Evolutionary conservation across 2,888 invertebrate genomes (phyloP).

Genomic region (Carpatolechia fugitivella): DNA sequence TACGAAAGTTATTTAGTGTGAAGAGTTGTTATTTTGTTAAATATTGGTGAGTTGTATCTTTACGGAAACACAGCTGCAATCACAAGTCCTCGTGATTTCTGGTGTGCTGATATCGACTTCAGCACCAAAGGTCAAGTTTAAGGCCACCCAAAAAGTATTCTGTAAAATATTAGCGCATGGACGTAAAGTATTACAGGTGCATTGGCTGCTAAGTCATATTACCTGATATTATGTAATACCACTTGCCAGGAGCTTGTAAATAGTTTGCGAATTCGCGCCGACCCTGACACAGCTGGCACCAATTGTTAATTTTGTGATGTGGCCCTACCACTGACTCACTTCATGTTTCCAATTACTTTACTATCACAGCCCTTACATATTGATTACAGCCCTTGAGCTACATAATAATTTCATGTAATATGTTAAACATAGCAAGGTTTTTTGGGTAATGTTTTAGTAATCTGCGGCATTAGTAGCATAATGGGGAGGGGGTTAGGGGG

Average conservation of each 20-base stretch:
- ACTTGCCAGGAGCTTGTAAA: slow-evolving; percentile 56
- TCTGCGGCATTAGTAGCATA: too few relatives aligned
- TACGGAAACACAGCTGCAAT: slow-evolving; percentile 20
- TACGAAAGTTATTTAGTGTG: not conserved
- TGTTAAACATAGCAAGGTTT: too few relatives aligned
- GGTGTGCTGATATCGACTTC: slow-evolving; percentile 40
- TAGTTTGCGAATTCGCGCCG: slow-evolving; percentile 47
- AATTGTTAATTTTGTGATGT: slow-evolving; percentile 37
- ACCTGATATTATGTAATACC: slow-evolving; percentile 67
- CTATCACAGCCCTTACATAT: slow-evolving; percentile 19
- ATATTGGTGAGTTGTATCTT: slow-evolving; percentile 30
- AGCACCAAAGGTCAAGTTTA: slow-evolving; percentile 68
- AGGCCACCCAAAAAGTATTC: slow-evolving; percentile 29
- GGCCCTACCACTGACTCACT: slow-evolving; percentile 26
- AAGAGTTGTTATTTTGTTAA: not conserved
- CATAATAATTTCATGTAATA: too few relatives aligned
- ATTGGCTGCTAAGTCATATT: slow-evolving; percentile 30
- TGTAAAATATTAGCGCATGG: not conserved
- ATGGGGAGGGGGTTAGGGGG: too few relatives aligned
- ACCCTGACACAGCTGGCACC: slow-evolving; percentile 73
- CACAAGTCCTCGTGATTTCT: slow-evolving; percentile 41
- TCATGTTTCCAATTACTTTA: slow-evolving; percentile 28
- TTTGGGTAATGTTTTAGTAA: too few relatives aligned
- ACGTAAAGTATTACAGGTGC: not conserved
- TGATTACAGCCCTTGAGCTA: too few relatives aligned